phyloP scores from a whole-genome alignment of 2,888 invertebrate species.

The Anagyrus pseudococci region DNA sequence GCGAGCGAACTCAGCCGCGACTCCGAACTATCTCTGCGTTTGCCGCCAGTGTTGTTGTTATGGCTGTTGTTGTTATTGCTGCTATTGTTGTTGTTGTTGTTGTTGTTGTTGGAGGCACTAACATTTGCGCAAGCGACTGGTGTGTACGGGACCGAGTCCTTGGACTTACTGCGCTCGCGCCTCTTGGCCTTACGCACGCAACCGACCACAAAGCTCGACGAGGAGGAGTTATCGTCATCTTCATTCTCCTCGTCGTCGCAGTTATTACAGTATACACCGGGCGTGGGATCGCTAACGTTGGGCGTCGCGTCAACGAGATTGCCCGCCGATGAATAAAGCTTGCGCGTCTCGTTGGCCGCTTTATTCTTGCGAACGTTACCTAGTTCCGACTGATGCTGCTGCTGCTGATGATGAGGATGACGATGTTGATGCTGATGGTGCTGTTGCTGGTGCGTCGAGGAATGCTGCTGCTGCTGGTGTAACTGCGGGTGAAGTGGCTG shows the following conservation, averaged over 20 bases:
- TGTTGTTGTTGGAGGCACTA: neutral
- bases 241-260: constrained; percentile 42
- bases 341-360: constrained; percentile 61
- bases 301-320: constrained; percentile 52
- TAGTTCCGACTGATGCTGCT: constrained; percentile 69
- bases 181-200: constrained; percentile 50
- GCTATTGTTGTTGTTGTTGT: neutral
- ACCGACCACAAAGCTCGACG: constrained; percentile 52
- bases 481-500: constrained; percentile 9
- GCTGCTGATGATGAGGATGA: constrained; percentile 14
- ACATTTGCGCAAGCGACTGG: neutral
- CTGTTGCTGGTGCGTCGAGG: constrained; percentile 58
- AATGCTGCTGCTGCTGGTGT: constrained; percentile 49
- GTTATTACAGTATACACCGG: constrained; percentile 24
- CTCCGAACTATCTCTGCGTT: constrained; percentile 58
- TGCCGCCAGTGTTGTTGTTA: constrained; percentile 30
- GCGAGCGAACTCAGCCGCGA: constrained; percentile 54
- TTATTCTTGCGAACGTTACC: constrained; percentile 66
- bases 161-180: constrained; percentile 58
- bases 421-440: constrained; percentile 63
- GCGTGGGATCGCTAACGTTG: neutral
- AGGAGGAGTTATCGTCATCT: constrained; percentile 42
- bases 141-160: constrained; percentile 45
- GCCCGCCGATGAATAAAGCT: constrained; percentile 61
- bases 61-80: neutral